Evolutionary conservation across 2,797 vertebrate species (phyloP), one percentile per base, ranked within the genome.

Genomic region (Pseudochirops cupreus): DNA sequence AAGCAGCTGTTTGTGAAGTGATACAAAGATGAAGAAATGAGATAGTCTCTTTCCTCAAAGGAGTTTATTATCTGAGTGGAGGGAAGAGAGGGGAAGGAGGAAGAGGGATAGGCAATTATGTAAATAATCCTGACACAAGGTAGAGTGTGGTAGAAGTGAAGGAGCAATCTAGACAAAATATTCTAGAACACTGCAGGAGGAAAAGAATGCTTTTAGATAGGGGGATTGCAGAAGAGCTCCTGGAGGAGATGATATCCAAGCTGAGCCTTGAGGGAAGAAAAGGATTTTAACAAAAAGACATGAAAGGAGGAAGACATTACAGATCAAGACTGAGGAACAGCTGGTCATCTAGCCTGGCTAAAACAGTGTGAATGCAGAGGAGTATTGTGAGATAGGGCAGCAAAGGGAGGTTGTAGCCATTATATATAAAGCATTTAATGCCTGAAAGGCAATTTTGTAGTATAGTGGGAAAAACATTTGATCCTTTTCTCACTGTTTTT

Each of bases 51-150:
- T 11, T 2, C 12, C 29, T 39, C 62, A 74, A 74, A 74, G 5
- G n/a, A 39, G n/a, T 67, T 67, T 16, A 67, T 67, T 18, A 74
- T n/a, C 33, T 74, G 5, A n/a, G 5, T 16, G 33, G n/a, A 16
- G 5, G 16, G 16, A 39, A 31, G 0, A 12, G 57, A 0, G 33
- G 33, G 5, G 5, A 12, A 5, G 14, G 33, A n/a, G 33, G 16
- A 7, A 33, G 26, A 28, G 14, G 21, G 1, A 52, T 1, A 67
- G 62, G 16, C 33, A 6, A 74, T 39, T 21, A 74, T 74, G 62
- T n/a, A 2, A 59, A 31, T 31, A 59, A 67, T 3, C 4, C 62
- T n/a, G 33, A 67, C 24, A n/a, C 33, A 16, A 39, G 33, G n/a
- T 39, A 74, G 62, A 74, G 1, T 21, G n/a, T 21, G n/a, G 5